phyloP scores from a whole-genome alignment of 2,113 vertebrate species.

The Lasiurus borealis region DNA sequence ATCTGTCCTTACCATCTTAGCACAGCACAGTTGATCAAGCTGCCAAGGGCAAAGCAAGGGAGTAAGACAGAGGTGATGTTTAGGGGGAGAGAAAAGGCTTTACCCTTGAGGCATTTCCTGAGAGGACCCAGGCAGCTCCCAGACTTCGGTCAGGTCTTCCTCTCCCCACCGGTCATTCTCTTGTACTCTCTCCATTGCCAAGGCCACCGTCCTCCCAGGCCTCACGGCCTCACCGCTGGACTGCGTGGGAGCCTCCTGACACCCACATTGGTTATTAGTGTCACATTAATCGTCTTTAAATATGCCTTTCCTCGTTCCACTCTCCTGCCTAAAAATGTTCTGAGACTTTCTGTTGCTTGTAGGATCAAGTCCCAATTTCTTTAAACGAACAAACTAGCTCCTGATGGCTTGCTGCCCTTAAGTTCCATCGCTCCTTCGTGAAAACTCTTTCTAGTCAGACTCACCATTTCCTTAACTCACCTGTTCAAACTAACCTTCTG shows the following conservation, averaged over 20 bases:
- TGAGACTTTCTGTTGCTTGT: background rate
- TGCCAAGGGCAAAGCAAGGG: background rate
- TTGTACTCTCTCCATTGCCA: too few relatives aligned
- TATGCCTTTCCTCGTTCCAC: background rate
- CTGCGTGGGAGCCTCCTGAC: background rate
- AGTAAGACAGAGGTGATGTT: background rate
- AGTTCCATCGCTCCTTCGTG: background rate
- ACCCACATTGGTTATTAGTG: background rate
- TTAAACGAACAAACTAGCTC: background rate
- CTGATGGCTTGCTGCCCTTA: background rate
- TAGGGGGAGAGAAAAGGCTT: background rate
- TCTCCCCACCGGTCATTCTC: background rate
- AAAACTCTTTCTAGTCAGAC: conserved; percentile 28
- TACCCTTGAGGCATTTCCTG: background rate
- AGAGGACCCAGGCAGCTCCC: background rate
- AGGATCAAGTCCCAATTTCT: background rate
- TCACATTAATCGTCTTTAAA: background rate
- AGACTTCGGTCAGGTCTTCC: background rate
- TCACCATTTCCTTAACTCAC: background rate
- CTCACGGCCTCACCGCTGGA: background rate
- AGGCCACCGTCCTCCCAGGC: background rate
- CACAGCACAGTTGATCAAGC: background rate
- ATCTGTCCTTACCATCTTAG: background rate
- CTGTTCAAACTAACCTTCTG: background rate
- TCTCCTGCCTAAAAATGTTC: background rate